A percentile compares a stretch with the other conserved stretches of the same genome.
These are phyloP conservation scores for Protobothrops flavoviridis DNA, from an alignment of 2,113 vertebrate genomes.

Conservation along the genomic window DNA sequence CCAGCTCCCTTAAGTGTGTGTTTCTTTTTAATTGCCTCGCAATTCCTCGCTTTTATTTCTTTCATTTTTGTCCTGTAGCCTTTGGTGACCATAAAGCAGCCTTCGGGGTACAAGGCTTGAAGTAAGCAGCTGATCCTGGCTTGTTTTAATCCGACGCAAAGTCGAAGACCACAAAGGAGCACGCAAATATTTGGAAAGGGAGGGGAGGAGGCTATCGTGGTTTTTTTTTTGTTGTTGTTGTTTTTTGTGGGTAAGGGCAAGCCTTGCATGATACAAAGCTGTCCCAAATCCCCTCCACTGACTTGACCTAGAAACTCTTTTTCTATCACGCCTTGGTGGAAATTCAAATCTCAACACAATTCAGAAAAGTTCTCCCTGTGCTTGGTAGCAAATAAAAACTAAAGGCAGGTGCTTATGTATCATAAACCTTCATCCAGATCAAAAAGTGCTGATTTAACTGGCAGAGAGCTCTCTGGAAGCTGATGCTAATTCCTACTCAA, in stretches of 20 bases:
- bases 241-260: background rate
- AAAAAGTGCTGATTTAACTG: too few relatives aligned
- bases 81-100: constrained; percentile 36
- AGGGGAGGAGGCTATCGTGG: constrained; percentile 25
- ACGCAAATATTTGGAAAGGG: constrained; percentile 27
- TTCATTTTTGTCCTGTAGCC: constrained; percentile 6
- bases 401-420: too few relatives aligned
- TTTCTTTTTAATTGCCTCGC: constrained; percentile 48
- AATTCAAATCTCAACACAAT: background rate
- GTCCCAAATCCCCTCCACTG: background rate
- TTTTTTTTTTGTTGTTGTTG: background rate
- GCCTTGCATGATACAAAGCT: background rate
- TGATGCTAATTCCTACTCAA: too few relatives aligned
- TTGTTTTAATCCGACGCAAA: constrained; percentile 14
- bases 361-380: background rate
- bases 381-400: too few relatives aligned
- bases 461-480: too few relatives aligned
- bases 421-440: too few relatives aligned
- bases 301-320: constrained; percentile 42
- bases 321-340: constrained; percentile 22
- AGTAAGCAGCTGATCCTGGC: constrained; percentile 13
- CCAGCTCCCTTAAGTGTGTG: constrained; percentile 42
- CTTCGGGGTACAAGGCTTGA: background rate
- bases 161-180: constrained; percentile 34
- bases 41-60: constrained; percentile 32